Evolutionary conservation across 2,113 vertebrate genomes (phyloP), one percentile per base, ranked within the genome.

Genomic region (Sprattus sprattus): DNA sequence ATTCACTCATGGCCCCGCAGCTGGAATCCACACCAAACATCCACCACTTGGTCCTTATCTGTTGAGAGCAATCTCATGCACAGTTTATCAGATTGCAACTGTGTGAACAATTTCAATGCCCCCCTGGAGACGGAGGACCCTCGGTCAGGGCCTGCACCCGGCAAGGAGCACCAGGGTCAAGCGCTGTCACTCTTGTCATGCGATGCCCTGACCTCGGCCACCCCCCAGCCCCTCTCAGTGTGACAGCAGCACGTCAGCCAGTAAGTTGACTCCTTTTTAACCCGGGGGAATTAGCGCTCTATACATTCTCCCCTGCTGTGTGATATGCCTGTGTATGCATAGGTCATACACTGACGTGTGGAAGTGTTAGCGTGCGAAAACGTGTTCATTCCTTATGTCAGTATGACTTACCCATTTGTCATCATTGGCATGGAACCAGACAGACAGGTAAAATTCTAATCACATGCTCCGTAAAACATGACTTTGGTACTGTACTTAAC

Each of bases 151-250:
- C 28, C 28, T 39, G 32, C 25, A 39, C 10, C 28, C 25, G 71
- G 39, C 71, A 78, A 39, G 32, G 71, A 16, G 71, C 71, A 78
- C 25, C 13, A 32, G 11, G 71, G 71, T 78, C 71, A 78, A 78
- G 32, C 25, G 71, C 71, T 78, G 71, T 78, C 71, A 78, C 71
- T 78, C 71, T 78, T 78, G 71, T 78, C 28, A 32, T 78, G 71
- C 71, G 11, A 39, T 32, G 71, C 71, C 71, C 71, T 78, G 71
- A 78, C 71, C 71, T 39, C 10, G 28, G 16, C 8, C 25, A 78
- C 71, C 28, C 28, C 11, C 13, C 18, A 60, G 20, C 18, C 54
- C 54, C 20, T 3, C 71, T 39, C 11, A 39, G 71, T 78, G 28
- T 78, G 71, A 16, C 71, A 78, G 71, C 71, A 78, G 16, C 16